Percentiles rank a stretch among this genome's conserved stretches.
Evolutionary conservation across 2,113 vertebrate species (phyloP).

Genomic region (Ranitomeya imitator): DNA sequence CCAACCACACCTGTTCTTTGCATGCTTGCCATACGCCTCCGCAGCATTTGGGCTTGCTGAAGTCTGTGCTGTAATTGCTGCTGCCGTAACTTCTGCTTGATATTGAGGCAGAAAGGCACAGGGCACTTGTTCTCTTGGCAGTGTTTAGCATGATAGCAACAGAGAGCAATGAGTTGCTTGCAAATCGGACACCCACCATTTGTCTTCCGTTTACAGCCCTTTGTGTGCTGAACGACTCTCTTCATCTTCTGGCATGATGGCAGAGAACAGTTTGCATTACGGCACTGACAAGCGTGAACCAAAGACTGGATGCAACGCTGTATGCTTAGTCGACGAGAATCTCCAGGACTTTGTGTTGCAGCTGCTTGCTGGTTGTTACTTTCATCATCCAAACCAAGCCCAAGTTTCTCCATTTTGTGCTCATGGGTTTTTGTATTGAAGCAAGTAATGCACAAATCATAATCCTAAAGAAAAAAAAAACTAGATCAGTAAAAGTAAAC

Average conservation of each 20-base stretch:
- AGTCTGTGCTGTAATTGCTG: conserved; percentile 96
- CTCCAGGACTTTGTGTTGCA: conserved; percentile 90
- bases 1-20: conserved; percentile 84
- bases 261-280: conserved; percentile 96
- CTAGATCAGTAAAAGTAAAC: neutral
- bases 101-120: conserved; percentile 97
- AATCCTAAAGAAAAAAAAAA: conserved; percentile 77
- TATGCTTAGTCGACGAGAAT: conserved; percentile 94
- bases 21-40: conserved; percentile 95
- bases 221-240: conserved; percentile 95
- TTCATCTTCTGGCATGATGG: conserved; percentile 99
- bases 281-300: conserved; percentile 96
- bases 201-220: conserved; percentile 96
- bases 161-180: conserved; percentile 97
- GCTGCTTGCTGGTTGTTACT: conserved; percentile 88
- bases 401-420: conserved; percentile 98
- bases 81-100: conserved; percentile 96
- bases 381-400: conserved; percentile 93
- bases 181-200: conserved; percentile 97
- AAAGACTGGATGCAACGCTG: conserved; percentile 97
- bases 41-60: conserved; percentile 96
- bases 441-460: conserved; percentile 96
- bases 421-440: conserved; percentile 96
- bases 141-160: conserved; percentile 98
- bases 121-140: conserved; percentile 99